phyloP scores from a whole-genome alignment of 2,113 vertebrate species.

The Dendrocopos noguchii region DNA sequence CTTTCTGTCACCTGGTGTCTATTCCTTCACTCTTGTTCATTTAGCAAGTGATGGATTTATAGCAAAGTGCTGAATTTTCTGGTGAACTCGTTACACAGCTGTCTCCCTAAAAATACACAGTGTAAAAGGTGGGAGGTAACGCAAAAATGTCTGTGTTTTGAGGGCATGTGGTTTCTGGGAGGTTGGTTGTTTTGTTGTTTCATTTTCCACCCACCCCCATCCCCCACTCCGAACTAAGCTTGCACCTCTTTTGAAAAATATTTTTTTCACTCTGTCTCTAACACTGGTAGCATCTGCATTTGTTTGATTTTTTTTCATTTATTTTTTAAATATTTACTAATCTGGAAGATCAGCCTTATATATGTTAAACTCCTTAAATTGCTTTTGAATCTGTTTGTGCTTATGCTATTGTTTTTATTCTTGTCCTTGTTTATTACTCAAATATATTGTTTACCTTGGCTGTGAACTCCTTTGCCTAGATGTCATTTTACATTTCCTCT shows the following conservation, averaged over 20 bases:
- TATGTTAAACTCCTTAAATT: background rate
- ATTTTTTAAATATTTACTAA: background rate
- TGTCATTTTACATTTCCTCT: background rate
- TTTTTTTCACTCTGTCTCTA: accelerated
- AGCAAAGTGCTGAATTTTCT: background rate
- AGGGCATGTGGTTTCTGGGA: accelerated
- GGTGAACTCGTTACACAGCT: background rate
- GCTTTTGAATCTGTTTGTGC: background rate
- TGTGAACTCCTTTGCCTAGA: background rate
- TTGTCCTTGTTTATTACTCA: background rate
- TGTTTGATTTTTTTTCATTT: background rate
- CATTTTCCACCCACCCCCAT: background rate
- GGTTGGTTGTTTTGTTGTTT: background rate
- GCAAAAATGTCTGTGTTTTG: background rate
- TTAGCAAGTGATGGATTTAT: background rate
- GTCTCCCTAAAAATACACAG: background rate
- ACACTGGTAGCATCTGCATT: background rate
- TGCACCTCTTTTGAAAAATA: accelerated
- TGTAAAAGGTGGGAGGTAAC: background rate
- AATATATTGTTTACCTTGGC: background rate
- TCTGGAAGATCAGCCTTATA: background rate
- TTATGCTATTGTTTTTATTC: background rate
- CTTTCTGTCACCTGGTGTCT: background rate
- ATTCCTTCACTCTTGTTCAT: background rate
- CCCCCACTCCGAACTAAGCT: background rate